phyloP scores from a whole-genome alignment of 2,888 invertebrate genomes.

The Willowsia nigromaculata region DNA sequence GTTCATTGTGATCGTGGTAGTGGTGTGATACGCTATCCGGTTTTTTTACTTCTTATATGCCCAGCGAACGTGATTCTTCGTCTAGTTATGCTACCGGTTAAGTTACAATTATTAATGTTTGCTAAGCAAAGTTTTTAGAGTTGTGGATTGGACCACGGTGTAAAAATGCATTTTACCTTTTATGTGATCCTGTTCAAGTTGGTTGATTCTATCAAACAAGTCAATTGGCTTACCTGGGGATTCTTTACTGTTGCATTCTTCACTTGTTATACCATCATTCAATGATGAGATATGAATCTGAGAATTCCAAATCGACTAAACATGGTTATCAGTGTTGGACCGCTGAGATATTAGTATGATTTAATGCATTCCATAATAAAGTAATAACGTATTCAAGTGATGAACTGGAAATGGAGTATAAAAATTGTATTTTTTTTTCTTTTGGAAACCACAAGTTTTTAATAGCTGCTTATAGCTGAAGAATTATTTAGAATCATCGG shows the following conservation, averaged over 20 bases:
- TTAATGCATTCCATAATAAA: no score
- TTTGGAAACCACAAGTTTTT: neutral
- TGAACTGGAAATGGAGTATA: neutral
- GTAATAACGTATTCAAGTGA: neutral
- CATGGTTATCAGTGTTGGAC: neutral
- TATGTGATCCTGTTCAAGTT: constrained; percentile 4
- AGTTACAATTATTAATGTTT: constrained; percentile 9
- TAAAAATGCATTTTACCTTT: constrained; percentile 29
- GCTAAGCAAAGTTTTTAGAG: neutral
- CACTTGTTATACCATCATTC: constrained; percentile 12
- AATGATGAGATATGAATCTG: no score
- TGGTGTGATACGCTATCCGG: constrained; percentile 55
- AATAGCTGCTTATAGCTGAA: neutral
- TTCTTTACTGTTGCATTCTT: neutral
- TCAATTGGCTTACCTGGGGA: constrained; percentile 1
- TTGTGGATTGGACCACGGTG: neutral
- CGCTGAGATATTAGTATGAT: no score
- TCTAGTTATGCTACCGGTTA: constrained; percentile 34
- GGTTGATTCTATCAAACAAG: neutral
- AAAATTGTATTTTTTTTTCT: neutral
- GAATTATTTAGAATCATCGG: no score
- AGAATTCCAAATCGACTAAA: constrained; percentile 9
- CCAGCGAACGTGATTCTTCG: neutral
- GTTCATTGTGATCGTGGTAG: neutral
- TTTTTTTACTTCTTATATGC: neutral